Percentiles rank a stretch among this genome's conserved stretches.
Conservation (phyloP, 2,888 invertebrate species). For the Caenorhabditis panamensis region DNA sequence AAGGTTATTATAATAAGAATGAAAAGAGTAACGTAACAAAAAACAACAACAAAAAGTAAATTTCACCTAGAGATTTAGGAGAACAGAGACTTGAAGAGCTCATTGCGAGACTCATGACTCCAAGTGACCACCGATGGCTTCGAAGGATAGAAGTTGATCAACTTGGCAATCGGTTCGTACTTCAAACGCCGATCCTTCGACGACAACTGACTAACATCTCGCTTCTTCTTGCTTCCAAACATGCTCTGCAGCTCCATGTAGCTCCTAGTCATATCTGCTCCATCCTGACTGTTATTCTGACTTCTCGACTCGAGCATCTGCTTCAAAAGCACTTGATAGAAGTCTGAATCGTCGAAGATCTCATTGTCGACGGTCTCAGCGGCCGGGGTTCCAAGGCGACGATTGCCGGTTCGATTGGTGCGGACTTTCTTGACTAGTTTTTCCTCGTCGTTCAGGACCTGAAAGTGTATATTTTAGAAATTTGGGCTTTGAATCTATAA, state of each 20-base stretch:
- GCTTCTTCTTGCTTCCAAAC: slow-evolving; percentile 83
- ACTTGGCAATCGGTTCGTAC: slow-evolving; percentile 82
- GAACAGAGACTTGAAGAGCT: slow-evolving; percentile 80
- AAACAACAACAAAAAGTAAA: slow-evolving; percentile 7
- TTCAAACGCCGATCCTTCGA: slow-evolving; percentile 87
- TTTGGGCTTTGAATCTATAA: too few relatives aligned
- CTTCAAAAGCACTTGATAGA: slow-evolving; percentile 93
- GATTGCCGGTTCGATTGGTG: slow-evolving; percentile 87
- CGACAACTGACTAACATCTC: slow-evolving; percentile 86
- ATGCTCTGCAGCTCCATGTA: slow-evolving; percentile 94
- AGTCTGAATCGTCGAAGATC: slow-evolving; percentile 96
- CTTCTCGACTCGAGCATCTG: slow-evolving; percentile 93
- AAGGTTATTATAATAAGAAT: slow-evolving; percentile 11
- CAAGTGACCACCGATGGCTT: slow-evolving; percentile 75
- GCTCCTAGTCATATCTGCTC: slow-evolving; percentile 89
- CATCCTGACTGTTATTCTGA: slow-evolving; percentile 87
- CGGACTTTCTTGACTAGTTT: slow-evolving; percentile 89
- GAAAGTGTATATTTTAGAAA: slow-evolving; percentile 21
- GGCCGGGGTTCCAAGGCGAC: slow-evolving; percentile 85
- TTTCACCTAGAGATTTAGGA: slow-evolving; percentile 37
- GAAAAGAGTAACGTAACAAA: slow-evolving; percentile 22
- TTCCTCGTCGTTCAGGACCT: slow-evolving; percentile 87
- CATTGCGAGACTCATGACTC: slow-evolving; percentile 78
- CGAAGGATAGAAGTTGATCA: slow-evolving; percentile 80
- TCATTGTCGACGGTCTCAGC: slow-evolving; percentile 68